These are phyloP conservation scores for Mallotus villosus DNA, from an alignment of 2,797 vertebrate genomes.

Conservation along the genomic window DNA sequence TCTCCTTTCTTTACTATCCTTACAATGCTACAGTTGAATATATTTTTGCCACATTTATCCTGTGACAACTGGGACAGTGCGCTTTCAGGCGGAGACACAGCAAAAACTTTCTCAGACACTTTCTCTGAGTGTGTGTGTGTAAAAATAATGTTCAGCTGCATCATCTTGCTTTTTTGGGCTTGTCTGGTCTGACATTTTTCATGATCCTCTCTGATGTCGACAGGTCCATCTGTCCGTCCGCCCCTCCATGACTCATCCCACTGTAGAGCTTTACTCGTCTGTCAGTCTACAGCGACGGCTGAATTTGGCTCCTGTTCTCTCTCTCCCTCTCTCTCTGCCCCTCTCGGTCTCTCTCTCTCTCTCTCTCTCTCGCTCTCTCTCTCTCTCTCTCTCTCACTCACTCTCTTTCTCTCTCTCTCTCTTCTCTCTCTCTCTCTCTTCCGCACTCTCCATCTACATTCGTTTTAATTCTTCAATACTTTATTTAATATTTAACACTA, in stretches of 20 bases:
- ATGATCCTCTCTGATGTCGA: conserved; percentile 55
- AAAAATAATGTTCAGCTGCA: conserved; percentile 36
- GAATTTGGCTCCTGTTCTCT: conserved; percentile 30
- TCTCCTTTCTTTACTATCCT: background rate
- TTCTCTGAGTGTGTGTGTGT: conserved; percentile 46
- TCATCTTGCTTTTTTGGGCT: conserved; percentile 59
- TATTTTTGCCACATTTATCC: background rate
- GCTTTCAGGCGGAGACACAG: conserved; percentile 43
- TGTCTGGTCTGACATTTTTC: conserved; percentile 33
- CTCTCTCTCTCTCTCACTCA: background rate
- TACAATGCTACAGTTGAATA: background rate
- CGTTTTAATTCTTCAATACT: background rate
- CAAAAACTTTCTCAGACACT: conserved; percentile 10
- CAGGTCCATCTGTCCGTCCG: conserved; percentile 52
- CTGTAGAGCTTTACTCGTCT: conserved; percentile 31
- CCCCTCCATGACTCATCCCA: conserved; percentile 61
- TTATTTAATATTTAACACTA: background rate
- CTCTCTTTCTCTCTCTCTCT: background rate
- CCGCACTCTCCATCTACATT: no score
- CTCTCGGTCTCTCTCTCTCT: background rate
- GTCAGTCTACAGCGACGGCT: conserved; percentile 23
- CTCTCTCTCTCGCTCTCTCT: background rate
- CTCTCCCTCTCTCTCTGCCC: conserved; percentile 19
- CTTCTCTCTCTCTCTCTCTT: background rate
- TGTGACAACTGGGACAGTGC: conserved; percentile 32